A percentile compares a stretch with the other conserved stretches of the same genome.
Conservation (phyloP, 1,140 invertebrate species). For the Sitobion miscanthi region DNA sequence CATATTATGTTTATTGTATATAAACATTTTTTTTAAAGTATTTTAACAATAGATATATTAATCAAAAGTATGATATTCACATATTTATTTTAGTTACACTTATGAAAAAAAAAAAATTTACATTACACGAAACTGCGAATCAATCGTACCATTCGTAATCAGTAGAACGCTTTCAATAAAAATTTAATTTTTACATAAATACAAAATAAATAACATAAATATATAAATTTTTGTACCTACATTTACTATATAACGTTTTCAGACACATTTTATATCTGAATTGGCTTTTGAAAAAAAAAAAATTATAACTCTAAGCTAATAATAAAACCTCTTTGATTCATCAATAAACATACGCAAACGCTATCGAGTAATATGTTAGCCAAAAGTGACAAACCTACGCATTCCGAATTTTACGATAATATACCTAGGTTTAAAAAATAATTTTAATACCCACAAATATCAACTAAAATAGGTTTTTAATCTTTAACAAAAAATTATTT, state of each 20-base stretch:
- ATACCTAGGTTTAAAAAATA: neutral
- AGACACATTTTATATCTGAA: neutral
- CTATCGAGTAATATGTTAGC: neutral
- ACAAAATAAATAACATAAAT: neutral
- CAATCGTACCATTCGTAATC: neutral
- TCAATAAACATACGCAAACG: constrained; percentile 21
- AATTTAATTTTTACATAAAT: neutral
- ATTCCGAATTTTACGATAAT: neutral
- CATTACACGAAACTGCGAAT: neutral
- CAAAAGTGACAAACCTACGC: constrained; percentile 20
- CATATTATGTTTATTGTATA: neutral
- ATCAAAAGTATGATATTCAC: neutral
- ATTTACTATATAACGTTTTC: neutral
- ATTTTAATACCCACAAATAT: neutral
- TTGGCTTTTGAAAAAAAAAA: neutral
- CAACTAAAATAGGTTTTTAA: neutral
- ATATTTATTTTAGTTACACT: neutral
- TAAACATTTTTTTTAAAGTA: neutral
- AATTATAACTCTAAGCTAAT: neutral
- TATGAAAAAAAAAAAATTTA: neutral
- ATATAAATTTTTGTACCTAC: neutral
- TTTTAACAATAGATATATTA: neutral
- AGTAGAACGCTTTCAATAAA: neutral
- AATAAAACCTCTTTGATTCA: constrained; percentile 25
- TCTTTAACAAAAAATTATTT: neutral